phyloP scores from a whole-genome alignment of 2,113 vertebrate species.

The Macrotus californicus region DNA sequence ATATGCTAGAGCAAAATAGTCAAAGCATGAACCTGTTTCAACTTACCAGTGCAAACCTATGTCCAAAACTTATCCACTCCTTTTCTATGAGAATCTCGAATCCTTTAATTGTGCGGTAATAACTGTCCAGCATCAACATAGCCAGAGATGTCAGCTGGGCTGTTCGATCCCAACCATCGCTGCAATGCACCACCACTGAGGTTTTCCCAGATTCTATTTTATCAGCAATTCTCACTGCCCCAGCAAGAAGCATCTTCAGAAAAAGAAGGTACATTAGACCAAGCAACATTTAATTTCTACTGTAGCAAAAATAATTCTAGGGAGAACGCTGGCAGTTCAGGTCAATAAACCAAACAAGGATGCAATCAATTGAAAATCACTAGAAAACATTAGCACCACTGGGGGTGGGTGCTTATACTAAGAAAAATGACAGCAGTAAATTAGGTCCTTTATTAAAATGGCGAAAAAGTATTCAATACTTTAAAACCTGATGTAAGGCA shows the following conservation, averaged over 20 bases:
- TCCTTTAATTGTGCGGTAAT: slow-evolving; percentile 93
- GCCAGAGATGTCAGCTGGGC: slow-evolving; percentile 93
- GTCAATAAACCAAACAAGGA: background rate
- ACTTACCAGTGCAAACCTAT: slow-evolving; percentile 93
- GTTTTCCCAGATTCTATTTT: slow-evolving; percentile 94
- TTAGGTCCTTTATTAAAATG: background rate
- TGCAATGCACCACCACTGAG: slow-evolving; percentile 96
- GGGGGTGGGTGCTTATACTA: background rate
- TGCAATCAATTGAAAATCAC: background rate
- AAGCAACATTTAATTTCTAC: slow-evolving; percentile 26
- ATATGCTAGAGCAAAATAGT: background rate
- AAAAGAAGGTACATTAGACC: slow-evolving; percentile 35
- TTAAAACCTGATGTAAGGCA: background rate
- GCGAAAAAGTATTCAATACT: background rate
- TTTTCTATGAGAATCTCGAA: slow-evolving; percentile 96
- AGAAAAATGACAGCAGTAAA: background rate
- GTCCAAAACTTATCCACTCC: slow-evolving; percentile 97
- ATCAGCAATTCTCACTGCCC: slow-evolving; percentile 92
- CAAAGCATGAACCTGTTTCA: background rate
- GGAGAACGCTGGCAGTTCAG: background rate
- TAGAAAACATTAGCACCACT: background rate
- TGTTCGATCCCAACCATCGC: slow-evolving; percentile 96
- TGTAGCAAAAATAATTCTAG: background rate
- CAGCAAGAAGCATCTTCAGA: slow-evolving; percentile 87
- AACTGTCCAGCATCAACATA: slow-evolving; percentile 97